Percentiles rank a stretch among this genome's conserved stretches.
phyloP scores from a whole-genome alignment of 2,888 invertebrate genomes.

The Crocallis elinguaria region DNA sequence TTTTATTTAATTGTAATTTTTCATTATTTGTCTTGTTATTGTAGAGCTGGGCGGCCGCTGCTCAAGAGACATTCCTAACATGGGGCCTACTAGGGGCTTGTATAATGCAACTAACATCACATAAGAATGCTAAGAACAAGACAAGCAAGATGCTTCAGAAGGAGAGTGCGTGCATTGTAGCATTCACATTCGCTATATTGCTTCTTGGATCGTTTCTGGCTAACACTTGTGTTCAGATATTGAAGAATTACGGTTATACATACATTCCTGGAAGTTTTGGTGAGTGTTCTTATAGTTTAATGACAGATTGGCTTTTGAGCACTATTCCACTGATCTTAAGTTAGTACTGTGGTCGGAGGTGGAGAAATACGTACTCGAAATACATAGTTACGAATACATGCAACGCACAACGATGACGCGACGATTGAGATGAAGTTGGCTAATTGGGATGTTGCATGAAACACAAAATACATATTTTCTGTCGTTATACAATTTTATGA shows the following conservation, averaged over 20 bases:
- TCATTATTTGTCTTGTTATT: background rate
- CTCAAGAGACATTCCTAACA: slow-evolving; percentile 94
- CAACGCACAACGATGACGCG: no score
- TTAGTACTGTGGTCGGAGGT: no score
- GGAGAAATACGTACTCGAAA: no score
- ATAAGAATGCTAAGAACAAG: slow-evolving; percentile 89
- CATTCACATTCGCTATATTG: slow-evolving; percentile 90
- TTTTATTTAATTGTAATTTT: background rate
- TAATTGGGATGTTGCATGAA: no score
- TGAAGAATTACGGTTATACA: slow-evolving; percentile 89
- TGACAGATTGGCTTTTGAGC: background rate
- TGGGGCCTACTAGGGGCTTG: slow-evolving; percentile 94
- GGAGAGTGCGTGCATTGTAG: slow-evolving; percentile 74
- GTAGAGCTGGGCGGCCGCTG: slow-evolving; percentile 95
- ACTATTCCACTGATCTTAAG: no score
- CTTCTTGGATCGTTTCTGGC: slow-evolving; percentile 91
- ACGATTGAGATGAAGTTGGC: no score
- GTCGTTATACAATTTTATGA: no score
- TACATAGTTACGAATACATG: no score
- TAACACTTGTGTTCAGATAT: slow-evolving; percentile 91
- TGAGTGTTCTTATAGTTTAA: slow-evolving; percentile 67
- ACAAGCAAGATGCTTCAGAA: slow-evolving; percentile 72
- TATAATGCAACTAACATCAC: slow-evolving; percentile 91
- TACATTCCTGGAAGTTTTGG: slow-evolving; percentile 95
- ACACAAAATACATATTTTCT: no score